Evolutionary conservation across 2,797 vertebrate species (phyloP).

Genomic region (Acridotheres tristis): DNA sequence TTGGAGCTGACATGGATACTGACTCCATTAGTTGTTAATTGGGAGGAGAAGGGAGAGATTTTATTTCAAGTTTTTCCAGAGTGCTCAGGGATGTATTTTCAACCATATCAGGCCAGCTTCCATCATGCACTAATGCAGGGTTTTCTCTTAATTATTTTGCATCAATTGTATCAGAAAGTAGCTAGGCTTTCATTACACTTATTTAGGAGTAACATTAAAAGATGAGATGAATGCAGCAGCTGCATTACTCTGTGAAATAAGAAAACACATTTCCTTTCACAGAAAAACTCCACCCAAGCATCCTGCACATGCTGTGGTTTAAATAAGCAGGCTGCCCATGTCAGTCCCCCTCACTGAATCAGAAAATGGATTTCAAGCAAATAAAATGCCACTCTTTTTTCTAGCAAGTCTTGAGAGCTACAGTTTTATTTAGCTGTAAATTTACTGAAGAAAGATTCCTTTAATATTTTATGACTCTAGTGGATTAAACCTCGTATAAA

Average conservation of each 20-base stretch:
- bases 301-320: not conserved
- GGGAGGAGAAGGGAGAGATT: not conserved
- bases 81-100: not conserved
- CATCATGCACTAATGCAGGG: not conserved
- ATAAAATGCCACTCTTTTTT: constrained; percentile 42
- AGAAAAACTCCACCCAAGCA: not conserved
- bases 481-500: constrained; percentile 59
- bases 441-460: constrained; percentile 40
- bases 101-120: not conserved
- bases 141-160: not conserved
- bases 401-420: constrained; percentile 15
- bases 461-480: constrained; percentile 56
- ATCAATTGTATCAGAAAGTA: not conserved
- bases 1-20: not conserved
- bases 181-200: not conserved
- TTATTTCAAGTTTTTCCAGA: not conserved
- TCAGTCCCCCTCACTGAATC: constrained; percentile 34
- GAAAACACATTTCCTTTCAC: not conserved
- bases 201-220: not conserved
- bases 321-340: constrained; percentile 6
- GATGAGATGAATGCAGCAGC: not conserved
- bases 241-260: not conserved
- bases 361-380: constrained; percentile 54
- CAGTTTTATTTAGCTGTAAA: constrained; percentile 51
- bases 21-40: not conserved